Evolutionary conservation across 23 tunicate genomes (phyloP).

Genomic region (Halocynthia roretzi): DNA sequence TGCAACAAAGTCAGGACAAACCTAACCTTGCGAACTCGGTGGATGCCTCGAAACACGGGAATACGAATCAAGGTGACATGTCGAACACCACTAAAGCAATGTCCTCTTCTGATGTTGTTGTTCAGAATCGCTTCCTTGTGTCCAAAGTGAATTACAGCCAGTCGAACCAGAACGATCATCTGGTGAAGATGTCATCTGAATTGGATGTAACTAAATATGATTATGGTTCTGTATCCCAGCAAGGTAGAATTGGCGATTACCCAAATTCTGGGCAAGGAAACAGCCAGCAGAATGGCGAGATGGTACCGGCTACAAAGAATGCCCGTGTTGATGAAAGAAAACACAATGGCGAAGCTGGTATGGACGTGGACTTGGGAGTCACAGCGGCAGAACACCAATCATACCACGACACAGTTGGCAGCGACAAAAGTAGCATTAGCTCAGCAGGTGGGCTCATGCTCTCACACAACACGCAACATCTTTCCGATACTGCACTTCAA

Average conservation of each 20-base stretch:
- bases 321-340: not conserved
- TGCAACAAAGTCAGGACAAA: not conserved
- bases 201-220: not conserved
- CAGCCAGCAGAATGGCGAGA: not conserved
- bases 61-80: not conserved
- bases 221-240: not conserved
- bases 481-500: not conserved
- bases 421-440: slow-evolving; percentile 25
- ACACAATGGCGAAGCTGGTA: not conserved
- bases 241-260: not conserved
- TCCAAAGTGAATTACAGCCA: not conserved
- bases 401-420: slow-evolving; percentile 11
- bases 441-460: slow-evolving; percentile 1
- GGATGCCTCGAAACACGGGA: not conserved
- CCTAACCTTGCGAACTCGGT: not conserved
- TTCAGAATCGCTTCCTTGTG: slow-evolving; percentile 6
- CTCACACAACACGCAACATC: slow-evolving; percentile 7
- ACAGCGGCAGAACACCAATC: slow-evolving; percentile 4
- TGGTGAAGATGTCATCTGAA: too few relatives aligned
- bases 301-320: not conserved
- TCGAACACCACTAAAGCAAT: not conserved
- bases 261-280: not conserved
- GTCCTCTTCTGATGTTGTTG: slow-evolving; percentile 1
- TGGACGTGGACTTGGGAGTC: not conserved
- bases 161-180: too few relatives aligned